Conservation (phyloP, 2,797 vertebrate genomes). For the Tinamus major region DNA sequence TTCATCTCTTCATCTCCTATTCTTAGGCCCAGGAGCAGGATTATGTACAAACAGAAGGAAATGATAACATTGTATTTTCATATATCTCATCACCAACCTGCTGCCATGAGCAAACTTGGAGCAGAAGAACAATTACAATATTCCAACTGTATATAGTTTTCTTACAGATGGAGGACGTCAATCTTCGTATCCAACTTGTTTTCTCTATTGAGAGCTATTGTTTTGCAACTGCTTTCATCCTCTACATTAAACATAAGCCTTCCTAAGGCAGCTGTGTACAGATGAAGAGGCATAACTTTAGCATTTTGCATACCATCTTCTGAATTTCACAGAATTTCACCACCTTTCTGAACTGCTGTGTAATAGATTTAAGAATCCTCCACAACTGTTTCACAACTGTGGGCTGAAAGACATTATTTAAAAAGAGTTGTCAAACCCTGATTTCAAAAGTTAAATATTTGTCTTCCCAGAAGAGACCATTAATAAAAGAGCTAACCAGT, state of each 20-base stretch:
- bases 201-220: neutral
- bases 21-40: neutral
- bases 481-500: neutral
- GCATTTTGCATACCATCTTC: neutral
- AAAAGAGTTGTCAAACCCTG: neutral
- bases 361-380: neutral
- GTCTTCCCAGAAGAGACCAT: neutral
- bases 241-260: neutral
- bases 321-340: neutral
- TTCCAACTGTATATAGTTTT: neutral
- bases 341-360: neutral
- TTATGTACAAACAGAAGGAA: neutral
- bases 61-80: neutral
- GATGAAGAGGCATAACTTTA: neutral
- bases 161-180: neutral
- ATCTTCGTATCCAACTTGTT: neutral
- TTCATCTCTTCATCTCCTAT: neutral
- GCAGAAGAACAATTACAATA: neutral
- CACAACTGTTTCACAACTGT: neutral
- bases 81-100: neutral
- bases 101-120: neutral
- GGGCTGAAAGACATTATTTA: neutral
- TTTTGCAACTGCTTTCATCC: neutral
- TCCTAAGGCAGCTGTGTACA: neutral
- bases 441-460: neutral